Percentiles rank a stretch among this genome's conserved stretches.
phyloP scores from a whole-genome alignment of 2,888 invertebrate species.

The Lepetodrilus schrolli region DNA sequence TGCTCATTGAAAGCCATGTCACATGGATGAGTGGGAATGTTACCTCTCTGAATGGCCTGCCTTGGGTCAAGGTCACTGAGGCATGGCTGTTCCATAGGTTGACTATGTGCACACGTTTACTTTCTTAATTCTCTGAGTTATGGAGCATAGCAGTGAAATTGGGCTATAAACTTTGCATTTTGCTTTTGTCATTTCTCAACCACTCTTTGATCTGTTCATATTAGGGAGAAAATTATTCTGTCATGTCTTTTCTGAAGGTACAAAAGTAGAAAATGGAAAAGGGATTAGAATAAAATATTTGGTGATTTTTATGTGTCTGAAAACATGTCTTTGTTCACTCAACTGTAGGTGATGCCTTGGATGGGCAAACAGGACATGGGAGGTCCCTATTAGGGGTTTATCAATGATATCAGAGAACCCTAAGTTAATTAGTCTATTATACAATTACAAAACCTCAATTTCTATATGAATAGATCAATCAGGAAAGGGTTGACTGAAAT shows the following conservation, averaged over 20 bases:
- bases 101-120: background rate
- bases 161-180: slow-evolving; percentile 24
- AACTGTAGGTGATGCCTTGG: background rate
- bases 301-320: background rate
- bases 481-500: too few species aligned
- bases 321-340: background rate
- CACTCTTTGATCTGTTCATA: slow-evolving; percentile 6
- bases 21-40: background rate
- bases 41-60: background rate
- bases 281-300: background rate
- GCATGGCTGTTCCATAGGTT: background rate
- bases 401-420: background rate
- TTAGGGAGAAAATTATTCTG: slow-evolving; percentile 19
- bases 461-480: too few species aligned
- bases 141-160: slow-evolving; percentile 20
- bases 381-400: background rate
- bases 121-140: background rate
- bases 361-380: background rate
- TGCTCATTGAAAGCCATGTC: background rate
- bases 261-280: slow-evolving; percentile 17
- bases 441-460: background rate
- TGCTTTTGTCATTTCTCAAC: background rate
- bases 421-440: background rate
- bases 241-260: background rate
- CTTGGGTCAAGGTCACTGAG: background rate